phyloP scores from a whole-genome alignment of 1,140 invertebrate species.

The Aethina tumida region DNA sequence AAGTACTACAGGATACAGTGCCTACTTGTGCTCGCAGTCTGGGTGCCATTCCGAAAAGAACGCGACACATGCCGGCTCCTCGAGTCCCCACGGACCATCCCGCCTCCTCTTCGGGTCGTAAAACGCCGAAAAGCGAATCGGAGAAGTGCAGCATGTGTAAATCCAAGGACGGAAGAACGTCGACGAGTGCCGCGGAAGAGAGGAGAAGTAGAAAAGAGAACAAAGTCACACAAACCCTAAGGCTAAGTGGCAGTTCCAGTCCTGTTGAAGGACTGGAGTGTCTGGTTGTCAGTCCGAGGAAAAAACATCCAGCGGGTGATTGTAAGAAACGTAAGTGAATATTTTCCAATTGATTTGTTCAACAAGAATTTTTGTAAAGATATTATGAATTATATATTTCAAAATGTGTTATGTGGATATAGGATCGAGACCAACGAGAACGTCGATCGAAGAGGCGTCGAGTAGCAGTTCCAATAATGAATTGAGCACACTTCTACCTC shows the following conservation, averaged over 20 bases:
- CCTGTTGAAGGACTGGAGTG: constrained; percentile 33
- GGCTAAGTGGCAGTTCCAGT: constrained; percentile 19
- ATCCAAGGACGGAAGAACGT: constrained; percentile 10
- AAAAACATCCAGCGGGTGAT: constrained; percentile 5
- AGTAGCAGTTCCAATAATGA: constrained; percentile 53
- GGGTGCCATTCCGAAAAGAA: constrained; percentile 65
- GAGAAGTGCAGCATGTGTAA: constrained; percentile 27
- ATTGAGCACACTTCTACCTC: constrained; percentile 46
- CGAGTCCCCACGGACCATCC: constrained; percentile 13
- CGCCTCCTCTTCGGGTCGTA: constrained; percentile 16
- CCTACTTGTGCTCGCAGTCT: constrained; percentile 40
- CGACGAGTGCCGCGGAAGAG: constrained; percentile 9
- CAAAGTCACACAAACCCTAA: constrained; percentile 28
- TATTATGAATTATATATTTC: constrained; percentile 1
- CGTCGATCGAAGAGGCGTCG: constrained; percentile 31
- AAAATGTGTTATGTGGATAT: no score
- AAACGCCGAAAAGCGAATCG: constrained; percentile 32
- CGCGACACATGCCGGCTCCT: constrained; percentile 29
- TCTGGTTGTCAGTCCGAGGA: not conserved
- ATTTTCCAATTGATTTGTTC: constrained; percentile 2
- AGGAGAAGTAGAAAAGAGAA: constrained; percentile 29
- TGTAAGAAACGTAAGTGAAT: not conserved
- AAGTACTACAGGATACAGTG: constrained; percentile 33
- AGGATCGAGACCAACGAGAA: no score
- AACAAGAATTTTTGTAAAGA: constrained; percentile 1